Conservation (phyloP, 2,888 invertebrate species). For the Micoletzkya japonica region DNA sequence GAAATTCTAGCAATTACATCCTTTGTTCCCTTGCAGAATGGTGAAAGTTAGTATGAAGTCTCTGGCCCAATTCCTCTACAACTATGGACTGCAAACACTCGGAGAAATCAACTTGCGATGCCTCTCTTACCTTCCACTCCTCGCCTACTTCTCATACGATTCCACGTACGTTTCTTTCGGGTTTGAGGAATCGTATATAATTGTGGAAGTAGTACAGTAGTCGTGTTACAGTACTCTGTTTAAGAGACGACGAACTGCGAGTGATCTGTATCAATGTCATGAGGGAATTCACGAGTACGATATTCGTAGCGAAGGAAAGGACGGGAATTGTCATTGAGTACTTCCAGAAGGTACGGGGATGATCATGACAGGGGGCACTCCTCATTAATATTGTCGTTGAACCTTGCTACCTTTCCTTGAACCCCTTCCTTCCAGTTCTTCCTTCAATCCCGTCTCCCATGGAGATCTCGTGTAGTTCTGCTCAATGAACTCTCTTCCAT, state of each 20-base stretch:
- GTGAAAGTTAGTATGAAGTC: no score
- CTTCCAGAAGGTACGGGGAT: constrained; percentile 29
- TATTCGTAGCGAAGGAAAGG: constrained; percentile 36
- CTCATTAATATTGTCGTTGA: no score
- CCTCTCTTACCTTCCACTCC: constrained; percentile 55
- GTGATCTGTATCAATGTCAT: constrained; percentile 44
- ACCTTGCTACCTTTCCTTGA: neutral
- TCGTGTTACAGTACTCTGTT: constrained; percentile 26
- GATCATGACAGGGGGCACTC: neutral
- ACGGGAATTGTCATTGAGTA: constrained; percentile 31
- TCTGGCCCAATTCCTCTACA: constrained; percentile 43
- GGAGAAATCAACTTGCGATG: constrained; percentile 36
- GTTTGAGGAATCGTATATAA: constrained; percentile 68
- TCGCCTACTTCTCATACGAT: constrained; percentile 74
- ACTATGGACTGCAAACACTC: constrained; percentile 39
- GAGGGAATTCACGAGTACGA: constrained; percentile 37
- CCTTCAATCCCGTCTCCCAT: constrained; percentile 56
- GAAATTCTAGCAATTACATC: no score
- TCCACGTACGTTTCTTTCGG: constrained; percentile 69
- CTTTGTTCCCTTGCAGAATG: no score
- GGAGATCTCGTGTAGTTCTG: constrained; percentile 68
- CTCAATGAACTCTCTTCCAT: constrained; percentile 63
- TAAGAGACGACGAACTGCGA: constrained; percentile 56
- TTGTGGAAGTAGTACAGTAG: neutral
- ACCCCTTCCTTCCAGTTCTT: no score